Conservation (phyloP, 2,888 invertebrate species). For the Allacma fusca region DNA sequence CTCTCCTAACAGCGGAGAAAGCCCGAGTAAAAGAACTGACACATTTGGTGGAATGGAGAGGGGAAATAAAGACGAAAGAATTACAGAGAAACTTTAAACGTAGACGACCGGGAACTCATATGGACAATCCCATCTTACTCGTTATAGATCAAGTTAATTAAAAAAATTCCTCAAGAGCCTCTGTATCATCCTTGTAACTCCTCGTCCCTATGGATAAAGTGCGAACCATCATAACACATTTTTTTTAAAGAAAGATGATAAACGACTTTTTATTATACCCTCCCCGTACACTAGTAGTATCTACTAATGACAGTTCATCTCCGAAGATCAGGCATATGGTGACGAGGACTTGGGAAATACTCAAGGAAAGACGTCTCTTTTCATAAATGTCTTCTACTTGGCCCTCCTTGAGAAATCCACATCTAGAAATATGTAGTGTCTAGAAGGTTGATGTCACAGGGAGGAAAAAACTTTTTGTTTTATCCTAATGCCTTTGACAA, state of each 20-base stretch:
- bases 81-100: not conserved
- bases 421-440: no score
- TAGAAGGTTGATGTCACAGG: not conserved
- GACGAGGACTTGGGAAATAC: no score
- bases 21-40: no score
- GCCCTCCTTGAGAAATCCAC: no score
- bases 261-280: not conserved
- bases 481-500: slow-evolving; percentile 12
- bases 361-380: no score
- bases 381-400: no score
- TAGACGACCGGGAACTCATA: not conserved
- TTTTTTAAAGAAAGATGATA: not conserved
- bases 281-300: not conserved
- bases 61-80: no score
- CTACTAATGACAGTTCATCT: not conserved
- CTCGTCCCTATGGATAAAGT: not conserved
- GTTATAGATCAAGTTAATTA: not conserved
- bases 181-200: not conserved
- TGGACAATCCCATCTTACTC: not conserved
- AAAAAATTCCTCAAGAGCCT: not conserved
- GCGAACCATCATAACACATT: not conserved
- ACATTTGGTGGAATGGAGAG: no score
- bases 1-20: no score
- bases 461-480: not conserved
- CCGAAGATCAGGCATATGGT: no score